These are phyloP conservation scores for Agrochola lota DNA, from an alignment of 2,888 invertebrate species.

Conservation along the genomic window DNA sequence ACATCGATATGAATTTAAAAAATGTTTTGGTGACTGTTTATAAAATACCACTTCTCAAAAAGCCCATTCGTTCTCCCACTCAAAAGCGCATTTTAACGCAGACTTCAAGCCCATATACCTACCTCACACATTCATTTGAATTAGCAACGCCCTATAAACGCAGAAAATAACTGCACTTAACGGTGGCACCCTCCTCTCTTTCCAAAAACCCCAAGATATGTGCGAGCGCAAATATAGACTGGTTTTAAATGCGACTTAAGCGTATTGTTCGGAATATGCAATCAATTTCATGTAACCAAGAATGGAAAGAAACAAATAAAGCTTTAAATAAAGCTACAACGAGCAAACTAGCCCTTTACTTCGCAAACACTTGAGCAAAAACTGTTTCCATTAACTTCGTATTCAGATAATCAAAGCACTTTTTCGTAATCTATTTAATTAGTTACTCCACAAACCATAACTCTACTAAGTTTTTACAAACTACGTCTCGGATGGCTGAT, in stretches of 20 bases:
- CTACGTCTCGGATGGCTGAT: constrained; percentile 1
- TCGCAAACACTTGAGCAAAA: not conserved
- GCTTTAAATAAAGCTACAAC: not conserved
- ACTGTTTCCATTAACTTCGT: not conserved
- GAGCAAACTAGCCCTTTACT: constrained; percentile 1
- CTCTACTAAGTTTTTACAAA: constrained; percentile 10
- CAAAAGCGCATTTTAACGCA: constrained; percentile 23
- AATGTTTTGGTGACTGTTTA: not conserved
- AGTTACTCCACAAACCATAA: constrained; percentile 4
- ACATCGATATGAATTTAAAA: not conserved
- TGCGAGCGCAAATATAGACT: constrained; percentile 53
- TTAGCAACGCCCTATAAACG: constrained; percentile 79
- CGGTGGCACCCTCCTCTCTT: constrained; percentile 79
- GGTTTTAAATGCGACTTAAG: constrained; percentile 32
- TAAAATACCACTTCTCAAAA: constrained; percentile 23
- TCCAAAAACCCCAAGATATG: constrained; percentile 64
- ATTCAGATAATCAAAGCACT: not conserved
- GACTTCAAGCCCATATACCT: constrained; percentile 36
- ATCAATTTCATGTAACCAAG: constrained; percentile 14
- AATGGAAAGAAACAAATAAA: not conserved
- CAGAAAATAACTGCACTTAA: constrained; percentile 81
- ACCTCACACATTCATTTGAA: constrained; percentile 68
- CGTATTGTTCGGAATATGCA: constrained; percentile 28
- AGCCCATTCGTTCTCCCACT: constrained; percentile 18
- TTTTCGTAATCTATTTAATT: not conserved